Conservation (phyloP, 2,888 invertebrate genomes). For the Pyrrhosoma nymphula region DNA sequence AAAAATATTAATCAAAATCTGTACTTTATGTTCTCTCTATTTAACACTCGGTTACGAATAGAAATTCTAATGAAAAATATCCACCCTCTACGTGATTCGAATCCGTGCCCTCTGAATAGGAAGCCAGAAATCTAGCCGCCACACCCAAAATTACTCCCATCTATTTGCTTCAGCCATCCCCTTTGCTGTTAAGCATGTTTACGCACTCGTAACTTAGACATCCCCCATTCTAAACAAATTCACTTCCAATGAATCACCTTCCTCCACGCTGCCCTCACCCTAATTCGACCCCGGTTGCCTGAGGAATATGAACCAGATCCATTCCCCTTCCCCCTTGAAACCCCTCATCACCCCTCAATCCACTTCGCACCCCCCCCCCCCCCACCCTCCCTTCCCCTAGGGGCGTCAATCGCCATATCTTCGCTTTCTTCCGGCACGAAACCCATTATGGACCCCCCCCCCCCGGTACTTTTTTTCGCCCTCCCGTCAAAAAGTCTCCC, state of each 20-base stretch:
- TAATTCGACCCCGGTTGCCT: neutral
- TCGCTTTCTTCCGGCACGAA: constrained; percentile 56
- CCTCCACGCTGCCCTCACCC: neutral
- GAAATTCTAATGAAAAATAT: too few relatives aligned
- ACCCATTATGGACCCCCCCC: constrained; percentile 12
- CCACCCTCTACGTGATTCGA: too few relatives aligned
- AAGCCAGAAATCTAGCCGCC: neutral
- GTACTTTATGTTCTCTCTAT: too few relatives aligned
- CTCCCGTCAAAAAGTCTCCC: neutral
- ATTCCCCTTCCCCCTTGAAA: too few relatives aligned
- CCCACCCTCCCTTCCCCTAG: neutral
- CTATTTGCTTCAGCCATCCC: neutral
- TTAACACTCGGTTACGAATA: too few relatives aligned
- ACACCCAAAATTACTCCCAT: neutral
- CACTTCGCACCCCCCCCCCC: neutral
- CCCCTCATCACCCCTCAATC: neutral
- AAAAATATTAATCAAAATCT: too few relatives aligned
- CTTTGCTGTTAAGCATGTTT: neutral
- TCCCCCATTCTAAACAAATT: neutral
- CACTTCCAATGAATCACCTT: too few relatives aligned
- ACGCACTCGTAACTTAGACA: neutral
- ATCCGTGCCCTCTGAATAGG: too few relatives aligned
- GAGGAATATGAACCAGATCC: neutral
- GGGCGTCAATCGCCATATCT: constrained; percentile 58
- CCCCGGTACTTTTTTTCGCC: neutral